Percentiles rank a stretch among this genome's conserved stretches.
Conservation (phyloP, 2,888 invertebrate genomes). For the Rhyacophila evoluta region DNA sequence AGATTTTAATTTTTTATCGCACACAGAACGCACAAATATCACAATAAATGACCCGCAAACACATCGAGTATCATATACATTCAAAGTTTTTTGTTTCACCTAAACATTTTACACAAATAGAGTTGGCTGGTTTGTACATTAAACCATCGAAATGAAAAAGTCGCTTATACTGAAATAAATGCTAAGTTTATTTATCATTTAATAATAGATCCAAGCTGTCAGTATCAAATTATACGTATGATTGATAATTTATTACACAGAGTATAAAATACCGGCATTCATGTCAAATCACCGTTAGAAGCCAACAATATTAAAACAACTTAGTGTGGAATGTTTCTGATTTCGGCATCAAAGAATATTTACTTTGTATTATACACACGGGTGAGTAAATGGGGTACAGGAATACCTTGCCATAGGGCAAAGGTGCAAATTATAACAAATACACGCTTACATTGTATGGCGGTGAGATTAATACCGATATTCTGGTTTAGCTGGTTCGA, state of each 20-base stretch:
- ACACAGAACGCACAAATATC: no score
- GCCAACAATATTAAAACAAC: background rate
- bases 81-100: no score
- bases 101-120: no score
- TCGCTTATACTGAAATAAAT: no score
- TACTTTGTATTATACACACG: background rate
- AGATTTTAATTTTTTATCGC: no score
- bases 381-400: background rate
- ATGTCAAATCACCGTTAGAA: background rate
- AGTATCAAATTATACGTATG: background rate
- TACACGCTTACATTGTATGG: background rate
- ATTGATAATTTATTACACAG: background rate
- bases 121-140: no score
- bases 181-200: no score
- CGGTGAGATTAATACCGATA: background rate
- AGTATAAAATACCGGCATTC: background rate
- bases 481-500: background rate
- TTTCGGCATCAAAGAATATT: background rate
- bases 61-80: no score
- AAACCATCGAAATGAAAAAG: no score
- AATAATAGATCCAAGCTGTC: background rate
- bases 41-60: no score
- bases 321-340: background rate
- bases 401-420: conserved; percentile 5
- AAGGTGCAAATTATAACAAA: background rate